Base-by-base conservation (phyloP, 2,797 vertebrate genomes). In the Poecilia gillii region DNA sequence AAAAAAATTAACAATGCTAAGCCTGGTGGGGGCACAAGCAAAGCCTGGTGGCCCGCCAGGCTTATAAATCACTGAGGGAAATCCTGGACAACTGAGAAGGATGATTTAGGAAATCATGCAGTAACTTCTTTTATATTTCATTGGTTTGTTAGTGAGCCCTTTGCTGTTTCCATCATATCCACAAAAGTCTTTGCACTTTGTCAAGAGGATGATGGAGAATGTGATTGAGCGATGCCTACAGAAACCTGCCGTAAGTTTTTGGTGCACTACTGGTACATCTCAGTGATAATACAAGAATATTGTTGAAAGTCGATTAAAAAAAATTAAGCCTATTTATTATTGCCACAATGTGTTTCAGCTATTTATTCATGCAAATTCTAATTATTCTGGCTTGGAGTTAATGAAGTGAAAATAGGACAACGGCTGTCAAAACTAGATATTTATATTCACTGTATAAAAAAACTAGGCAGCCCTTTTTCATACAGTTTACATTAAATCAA, bases 161-260 rank as follows among this genome's bases (percentile, higher is more conserved):
- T 90, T 99, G 92, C 94, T 99, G 85, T 99, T 99, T 94, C 97
- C 97, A 39, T 98, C 98, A 47, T 97, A 97, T 88, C 97, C 97
- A 57, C 96, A 98, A 91, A 99, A 99, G 88, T 99, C 99, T 25
- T 86, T 99, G 89, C 98, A 99, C 94, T 99, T 97, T 84, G 97
- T 99, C 80, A 99, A 98, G 94, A 97, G 96, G 90, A 96, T 97
- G 91, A 99, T 99, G 98, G 98, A 99, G 87, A 95, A 72, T 0
- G 92, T 97, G 75, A 99, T 99, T 87, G 97, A 98, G 84, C 94
- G 93, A 51, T 99, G 99, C 93, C 95, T 99, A 68, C 96, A 97
- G 90, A 98, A 99, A 90, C 99, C 98, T 64, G 97, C 99, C 1
- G 99, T 99, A 94, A 96, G 97, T 94, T 74, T 70, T 45, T 25